These are phyloP conservation scores for Cyanoderma ruficeps DNA, from an alignment of 2,113 vertebrate species.

Conservation along the genomic window DNA sequence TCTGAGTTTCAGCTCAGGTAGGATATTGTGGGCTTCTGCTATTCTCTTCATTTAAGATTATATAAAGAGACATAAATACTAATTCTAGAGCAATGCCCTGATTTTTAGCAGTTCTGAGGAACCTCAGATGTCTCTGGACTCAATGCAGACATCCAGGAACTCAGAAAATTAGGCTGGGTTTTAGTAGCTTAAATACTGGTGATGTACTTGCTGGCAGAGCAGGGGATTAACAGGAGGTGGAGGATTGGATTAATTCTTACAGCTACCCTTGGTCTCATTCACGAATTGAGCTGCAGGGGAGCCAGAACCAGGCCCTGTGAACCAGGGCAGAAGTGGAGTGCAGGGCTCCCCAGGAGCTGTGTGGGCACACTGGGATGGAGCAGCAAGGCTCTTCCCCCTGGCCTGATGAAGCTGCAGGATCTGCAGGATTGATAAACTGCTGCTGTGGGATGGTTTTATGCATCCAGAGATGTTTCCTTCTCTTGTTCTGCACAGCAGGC, in stretches of 20 bases:
- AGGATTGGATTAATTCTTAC: background rate
- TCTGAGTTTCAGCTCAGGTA: background rate
- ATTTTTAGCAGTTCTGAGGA: background rate
- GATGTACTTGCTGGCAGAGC: background rate
- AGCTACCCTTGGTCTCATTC: rapidly evolving
- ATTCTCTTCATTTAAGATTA: background rate
- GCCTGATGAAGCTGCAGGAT: background rate
- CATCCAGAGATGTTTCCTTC: background rate
- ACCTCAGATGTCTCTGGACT: background rate
- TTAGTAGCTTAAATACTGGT: background rate
- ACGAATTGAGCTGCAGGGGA: background rate
- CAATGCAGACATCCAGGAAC: background rate
- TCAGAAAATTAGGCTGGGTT: background rate
- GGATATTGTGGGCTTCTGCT: background rate
- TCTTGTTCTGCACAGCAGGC: background rate
- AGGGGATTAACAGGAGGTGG: background rate
- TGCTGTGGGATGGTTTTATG: background rate
- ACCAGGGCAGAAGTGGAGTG: background rate
- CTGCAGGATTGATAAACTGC: background rate
- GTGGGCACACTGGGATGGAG: background rate
- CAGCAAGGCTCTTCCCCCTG: background rate
- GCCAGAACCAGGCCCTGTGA: background rate
- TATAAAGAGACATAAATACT: background rate
- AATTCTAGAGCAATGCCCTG: background rate
- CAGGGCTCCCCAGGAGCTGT: background rate